Evolutionary conservation across 2,113 vertebrate species (phyloP), one percentile per base, ranked within the genome.

Genomic region (Alethe castanea): DNA sequence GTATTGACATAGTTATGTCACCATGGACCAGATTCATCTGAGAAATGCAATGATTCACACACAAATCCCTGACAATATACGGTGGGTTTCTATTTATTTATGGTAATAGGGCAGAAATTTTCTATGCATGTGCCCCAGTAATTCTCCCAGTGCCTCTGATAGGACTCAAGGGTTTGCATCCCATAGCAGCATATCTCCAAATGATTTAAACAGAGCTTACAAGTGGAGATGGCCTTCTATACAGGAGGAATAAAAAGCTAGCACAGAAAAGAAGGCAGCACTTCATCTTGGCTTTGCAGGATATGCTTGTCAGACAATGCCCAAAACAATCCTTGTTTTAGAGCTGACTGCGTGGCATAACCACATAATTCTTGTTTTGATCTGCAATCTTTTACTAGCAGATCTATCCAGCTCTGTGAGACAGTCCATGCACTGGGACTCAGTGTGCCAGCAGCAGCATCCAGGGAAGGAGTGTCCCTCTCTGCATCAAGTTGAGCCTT

Each of bases 281-380:
- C 4, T 26, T 64, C 60, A 61, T 74, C 79, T 77, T 31, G 8
- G 33, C 22, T 84, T 84, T 70, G 47, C 3, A 1, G 60, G 64
- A 62, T 54, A 38, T 9, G 33, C 15, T 73, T 65, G 31, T 62
- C 50, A 71, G 78, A 60, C 26, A 38, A 78, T 19, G 70, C 3
- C 33, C 59, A 45, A 92, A 90, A 13, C n/a, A 81, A 36, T 17
- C 33, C 17, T 56, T 65, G 19, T 12, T 81, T 90, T 14, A 78
- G 60, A 87, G 28, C 25, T 84, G 64, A 35, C 38, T 74, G 33
- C 57, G 47, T 50, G 61, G 79, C 18, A 25, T 23, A 71, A 50
- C 14, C 0, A 0, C 15, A 4, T n/a, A 28, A 74, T 40, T 28
- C 0, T 2, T 11, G 66, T 57, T 87, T 78, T 0, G 0, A 9